A percentile compares a stretch with the other conserved stretches of the same genome.
Conservation (phyloP, 2,888 invertebrate genomes). For the Parapristionchus giblindavisi region DNA sequence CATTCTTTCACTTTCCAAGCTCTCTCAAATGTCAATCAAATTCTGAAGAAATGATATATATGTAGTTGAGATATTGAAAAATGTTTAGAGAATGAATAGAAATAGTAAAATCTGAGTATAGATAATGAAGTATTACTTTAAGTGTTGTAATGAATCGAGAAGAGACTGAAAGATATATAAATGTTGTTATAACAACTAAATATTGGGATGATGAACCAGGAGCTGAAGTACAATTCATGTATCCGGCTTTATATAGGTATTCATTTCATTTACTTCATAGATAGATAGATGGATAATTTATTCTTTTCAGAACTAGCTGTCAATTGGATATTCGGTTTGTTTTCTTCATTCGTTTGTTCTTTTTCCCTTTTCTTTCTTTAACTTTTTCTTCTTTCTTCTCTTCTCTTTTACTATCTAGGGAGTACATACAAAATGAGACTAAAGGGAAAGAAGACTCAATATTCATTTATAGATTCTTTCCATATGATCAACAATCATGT, state of each 20-base stretch:
- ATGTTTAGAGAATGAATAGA: not conserved
- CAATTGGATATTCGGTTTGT: conserved; percentile 61
- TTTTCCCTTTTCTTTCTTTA: not conserved
- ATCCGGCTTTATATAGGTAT: conserved; percentile 64
- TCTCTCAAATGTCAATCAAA: too few species aligned
- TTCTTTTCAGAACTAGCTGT: conserved; percentile 60
- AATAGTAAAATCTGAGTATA: not conserved
- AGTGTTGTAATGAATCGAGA: conserved; percentile 69
- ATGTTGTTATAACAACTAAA: conserved; percentile 66
- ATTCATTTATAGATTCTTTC: conserved; percentile 58
- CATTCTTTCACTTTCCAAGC: too few species aligned
- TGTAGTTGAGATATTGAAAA: too few species aligned
- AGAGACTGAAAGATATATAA: conserved; percentile 67
- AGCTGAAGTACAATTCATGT: conserved; percentile 67
- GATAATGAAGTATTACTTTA: not conserved
- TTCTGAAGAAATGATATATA: too few species aligned
- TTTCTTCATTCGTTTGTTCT: not conserved
- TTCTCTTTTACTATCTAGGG: too few species aligned
- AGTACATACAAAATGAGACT: too few species aligned
- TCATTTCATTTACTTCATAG: conserved; percentile 4
- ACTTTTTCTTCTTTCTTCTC: conserved; percentile 1
- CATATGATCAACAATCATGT: conserved; percentile 67
- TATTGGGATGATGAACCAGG: conserved; percentile 65
- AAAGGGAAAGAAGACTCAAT: too few species aligned
- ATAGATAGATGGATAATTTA: not conserved